Conservation (phyloP, 2,113 vertebrate species). For the Odontophorus gujanensis region DNA sequence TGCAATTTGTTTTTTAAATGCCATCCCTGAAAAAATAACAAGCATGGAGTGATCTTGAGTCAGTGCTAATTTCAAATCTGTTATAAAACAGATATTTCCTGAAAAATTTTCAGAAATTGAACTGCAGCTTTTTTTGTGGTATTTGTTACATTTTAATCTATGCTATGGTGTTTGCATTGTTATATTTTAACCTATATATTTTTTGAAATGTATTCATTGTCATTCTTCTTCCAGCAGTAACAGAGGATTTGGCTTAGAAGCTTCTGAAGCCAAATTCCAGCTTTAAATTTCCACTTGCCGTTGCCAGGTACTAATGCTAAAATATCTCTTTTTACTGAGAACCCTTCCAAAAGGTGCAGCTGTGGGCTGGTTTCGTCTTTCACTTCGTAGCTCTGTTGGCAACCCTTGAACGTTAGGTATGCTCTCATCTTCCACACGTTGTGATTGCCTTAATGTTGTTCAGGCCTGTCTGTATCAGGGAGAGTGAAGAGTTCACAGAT, state of each 20-base stretch:
- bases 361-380: conserved; percentile 84
- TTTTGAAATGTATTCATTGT: background rate
- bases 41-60: background rate
- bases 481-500: conserved; percentile 68
- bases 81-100: background rate
- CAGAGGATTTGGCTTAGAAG: conserved; percentile 63
- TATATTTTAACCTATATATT: conserved; percentile 23
- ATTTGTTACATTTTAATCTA: conserved; percentile 35
- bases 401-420: conserved; percentile 71
- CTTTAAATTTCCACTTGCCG: conserved; percentile 78
- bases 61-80: background rate
- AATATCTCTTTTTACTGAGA: conserved; percentile 76
- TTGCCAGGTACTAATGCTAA: conserved; percentile 80
- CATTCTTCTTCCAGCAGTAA: conserved; percentile 56
- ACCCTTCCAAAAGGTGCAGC: conserved; percentile 80
- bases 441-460: conserved; percentile 65
- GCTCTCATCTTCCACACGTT: conserved; percentile 73
- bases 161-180: background rate
- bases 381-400: conserved; percentile 76
- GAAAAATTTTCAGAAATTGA: background rate
- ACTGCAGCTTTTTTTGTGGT: background rate
- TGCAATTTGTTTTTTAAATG: background rate
- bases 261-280: conserved; percentile 67
- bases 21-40: background rate
- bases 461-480: conserved; percentile 69